Evolutionary conservation across 1,140 invertebrate species (phyloP).

Genomic region (Drosophila biarmipes): DNA sequence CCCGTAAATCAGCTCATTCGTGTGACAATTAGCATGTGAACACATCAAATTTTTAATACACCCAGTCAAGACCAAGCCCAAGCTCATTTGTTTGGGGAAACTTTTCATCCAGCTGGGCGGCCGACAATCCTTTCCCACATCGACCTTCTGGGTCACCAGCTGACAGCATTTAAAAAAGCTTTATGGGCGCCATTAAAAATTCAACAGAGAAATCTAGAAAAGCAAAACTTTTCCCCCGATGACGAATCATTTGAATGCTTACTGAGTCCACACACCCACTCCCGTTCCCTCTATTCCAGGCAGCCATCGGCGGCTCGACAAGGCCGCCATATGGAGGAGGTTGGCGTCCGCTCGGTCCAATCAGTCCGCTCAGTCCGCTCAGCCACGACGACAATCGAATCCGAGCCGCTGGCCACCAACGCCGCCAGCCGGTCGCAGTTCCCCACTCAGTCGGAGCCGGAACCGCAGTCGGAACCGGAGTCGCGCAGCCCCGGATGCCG

Average conservation of each 20-base stretch:
- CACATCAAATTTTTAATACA: constrained; percentile 62
- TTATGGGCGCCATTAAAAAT: constrained; percentile 36
- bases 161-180: constrained; percentile 41
- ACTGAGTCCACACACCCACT: constrained; percentile 23
- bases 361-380: constrained; percentile 32
- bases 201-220: constrained; percentile 48
- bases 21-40: constrained; percentile 64
- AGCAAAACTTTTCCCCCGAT: constrained; percentile 42
- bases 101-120: constrained; percentile 38
- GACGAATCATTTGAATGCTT: constrained; percentile 58
- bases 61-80: constrained; percentile 34
- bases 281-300: constrained; percentile 3
- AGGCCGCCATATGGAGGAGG: constrained; percentile 75
- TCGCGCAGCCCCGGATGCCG: constrained; percentile 32
- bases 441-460: constrained; percentile 34
- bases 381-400: constrained; percentile 24
- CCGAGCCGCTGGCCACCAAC: constrained; percentile 25
- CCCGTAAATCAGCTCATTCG: constrained; percentile 23
- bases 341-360: constrained; percentile 36
- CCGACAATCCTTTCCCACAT: constrained; percentile 41
- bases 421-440: constrained; percentile 20
- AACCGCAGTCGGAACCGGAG: constrained; percentile 29
- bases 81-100: constrained; percentile 44
- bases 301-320: constrained; percentile 63
- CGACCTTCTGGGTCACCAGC: constrained; percentile 46